Conservation (phyloP, 2,113 vertebrate species). For the Okapia johnstoni region DNA sequence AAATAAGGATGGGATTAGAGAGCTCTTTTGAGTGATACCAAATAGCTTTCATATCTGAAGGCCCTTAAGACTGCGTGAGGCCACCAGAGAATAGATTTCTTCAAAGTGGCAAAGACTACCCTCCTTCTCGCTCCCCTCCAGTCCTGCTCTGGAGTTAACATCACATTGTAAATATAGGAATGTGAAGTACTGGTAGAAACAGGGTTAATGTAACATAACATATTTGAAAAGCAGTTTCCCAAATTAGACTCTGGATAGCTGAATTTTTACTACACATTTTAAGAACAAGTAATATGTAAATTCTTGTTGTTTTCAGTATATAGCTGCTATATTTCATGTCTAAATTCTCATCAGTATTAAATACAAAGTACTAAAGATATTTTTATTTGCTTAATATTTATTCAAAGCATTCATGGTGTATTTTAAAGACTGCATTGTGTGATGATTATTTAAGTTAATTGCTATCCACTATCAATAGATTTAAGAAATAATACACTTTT, state of each 20-base stretch:
- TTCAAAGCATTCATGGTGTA: neutral
- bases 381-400: constrained; percentile 1
- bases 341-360: neutral
- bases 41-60: neutral
- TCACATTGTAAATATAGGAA: neutral
- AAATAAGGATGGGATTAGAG: neutral
- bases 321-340: neutral
- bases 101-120: neutral
- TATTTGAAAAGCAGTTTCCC: neutral
- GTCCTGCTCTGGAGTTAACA: neutral
- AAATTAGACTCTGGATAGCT: neutral
- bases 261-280: neutral
- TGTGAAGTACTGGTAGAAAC: neutral
- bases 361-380: neutral
- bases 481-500: neutral
- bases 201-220: neutral
- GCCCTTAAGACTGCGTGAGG: neutral
- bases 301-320: neutral
- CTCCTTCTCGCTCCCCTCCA: neutral
- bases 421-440: neutral
- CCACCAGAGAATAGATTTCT: neutral
- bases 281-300: neutral
- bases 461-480: neutral
- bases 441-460: constrained; percentile 16
- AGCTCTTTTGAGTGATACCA: neutral